These are phyloP conservation scores for Acrobasis consociella DNA, from an alignment of 2,888 invertebrate species.

Conservation along the genomic window DNA sequence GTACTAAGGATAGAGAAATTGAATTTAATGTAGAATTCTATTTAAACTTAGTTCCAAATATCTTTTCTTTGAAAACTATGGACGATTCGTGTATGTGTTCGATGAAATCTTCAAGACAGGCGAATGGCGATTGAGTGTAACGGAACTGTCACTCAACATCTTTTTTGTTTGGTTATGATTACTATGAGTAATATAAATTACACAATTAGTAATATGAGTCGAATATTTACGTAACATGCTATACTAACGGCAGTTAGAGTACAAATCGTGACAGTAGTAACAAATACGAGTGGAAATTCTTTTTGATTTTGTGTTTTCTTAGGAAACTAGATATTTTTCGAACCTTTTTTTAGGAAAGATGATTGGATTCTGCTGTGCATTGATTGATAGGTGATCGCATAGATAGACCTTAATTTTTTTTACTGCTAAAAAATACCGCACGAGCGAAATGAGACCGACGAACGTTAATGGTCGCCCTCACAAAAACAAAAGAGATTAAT, in stretches of 20 bases:
- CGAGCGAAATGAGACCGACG: too few species aligned
- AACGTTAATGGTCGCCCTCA: too few species aligned
- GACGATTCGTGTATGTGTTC: background rate
- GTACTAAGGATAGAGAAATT: constrained; percentile 27
- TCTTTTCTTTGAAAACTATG: background rate
- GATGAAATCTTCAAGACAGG: background rate
- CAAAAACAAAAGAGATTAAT: too few species aligned
- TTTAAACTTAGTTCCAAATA: background rate
- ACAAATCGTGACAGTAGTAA: background rate
- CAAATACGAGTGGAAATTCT: background rate
- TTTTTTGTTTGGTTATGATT: background rate
- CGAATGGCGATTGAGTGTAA: background rate
- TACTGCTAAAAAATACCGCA: too few species aligned
- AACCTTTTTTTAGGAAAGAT: too few species aligned
- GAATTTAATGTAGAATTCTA: background rate
- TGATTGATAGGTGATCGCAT: background rate
- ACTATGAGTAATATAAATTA: background rate
- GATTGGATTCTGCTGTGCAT: background rate
- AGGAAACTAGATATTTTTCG: too few species aligned
- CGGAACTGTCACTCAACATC: constrained; percentile 1
- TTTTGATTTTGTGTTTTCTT: background rate
- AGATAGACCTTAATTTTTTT: too few species aligned
- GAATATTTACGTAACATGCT: background rate
- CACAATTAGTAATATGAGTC: constrained; percentile 5
- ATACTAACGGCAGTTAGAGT: constrained; percentile 7